Percentiles rank a stretch among this genome's conserved stretches.
Conservation (phyloP, 2,888 invertebrate genomes). For the Hyles lineata region DNA sequence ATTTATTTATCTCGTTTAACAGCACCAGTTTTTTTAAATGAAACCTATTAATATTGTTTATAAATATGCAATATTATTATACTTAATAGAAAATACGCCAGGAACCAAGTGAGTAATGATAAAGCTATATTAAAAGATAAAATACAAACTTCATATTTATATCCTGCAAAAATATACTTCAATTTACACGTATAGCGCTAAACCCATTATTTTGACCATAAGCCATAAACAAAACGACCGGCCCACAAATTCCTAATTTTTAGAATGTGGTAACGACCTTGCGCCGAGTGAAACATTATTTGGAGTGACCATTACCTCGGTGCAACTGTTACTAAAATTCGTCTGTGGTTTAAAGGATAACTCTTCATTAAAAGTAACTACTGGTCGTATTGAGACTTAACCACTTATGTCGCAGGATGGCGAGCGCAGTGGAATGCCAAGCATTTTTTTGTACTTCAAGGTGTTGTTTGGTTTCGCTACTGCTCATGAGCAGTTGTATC, state of each 20-base stretch:
- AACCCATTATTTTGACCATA: constrained; percentile 16
- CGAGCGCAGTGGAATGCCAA: too few species aligned
- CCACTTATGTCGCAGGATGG: too few species aligned
- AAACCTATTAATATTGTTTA: too few species aligned
- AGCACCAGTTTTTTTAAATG: too few species aligned
- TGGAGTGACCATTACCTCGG: constrained; percentile 25
- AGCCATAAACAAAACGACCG: constrained; percentile 21
- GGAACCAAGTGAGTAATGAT: background rate
- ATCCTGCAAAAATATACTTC: background rate
- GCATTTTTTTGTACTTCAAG: too few species aligned
- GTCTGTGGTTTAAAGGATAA: constrained; percentile 16
- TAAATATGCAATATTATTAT: too few species aligned
- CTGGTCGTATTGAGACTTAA: too few species aligned
- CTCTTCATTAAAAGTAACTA: background rate
- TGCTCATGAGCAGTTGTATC: too few species aligned
- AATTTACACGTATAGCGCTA: background rate
- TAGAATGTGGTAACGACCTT: constrained; percentile 27
- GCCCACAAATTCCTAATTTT: constrained; percentile 19
- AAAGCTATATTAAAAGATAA: background rate
- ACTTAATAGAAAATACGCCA: background rate
- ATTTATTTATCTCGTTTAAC: too few species aligned
- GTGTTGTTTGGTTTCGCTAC: too few species aligned
- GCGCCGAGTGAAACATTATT: constrained; percentile 17
- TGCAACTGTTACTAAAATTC: constrained; percentile 24
- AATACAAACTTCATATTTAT: too few species aligned